These are phyloP conservation scores for Unio delphinus DNA, from an alignment of 2,888 invertebrate species.

Conservation along the genomic window DNA sequence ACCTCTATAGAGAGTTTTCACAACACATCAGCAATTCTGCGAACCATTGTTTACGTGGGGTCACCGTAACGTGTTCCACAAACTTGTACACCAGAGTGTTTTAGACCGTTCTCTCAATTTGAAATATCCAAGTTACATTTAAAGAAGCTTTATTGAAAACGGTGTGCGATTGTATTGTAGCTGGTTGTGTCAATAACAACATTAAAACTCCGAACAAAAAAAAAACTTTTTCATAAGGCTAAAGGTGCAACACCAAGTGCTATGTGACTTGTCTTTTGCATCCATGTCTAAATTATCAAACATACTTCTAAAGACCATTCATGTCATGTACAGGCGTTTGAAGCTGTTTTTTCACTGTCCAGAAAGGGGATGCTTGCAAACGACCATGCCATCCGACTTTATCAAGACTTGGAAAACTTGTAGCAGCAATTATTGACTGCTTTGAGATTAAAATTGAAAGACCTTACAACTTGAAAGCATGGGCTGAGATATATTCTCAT, in stretches of 20 bases:
- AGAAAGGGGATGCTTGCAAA: slow-evolving; percentile 5
- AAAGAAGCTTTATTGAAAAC: too few relatives aligned
- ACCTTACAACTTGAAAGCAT: slow-evolving; percentile 28
- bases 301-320: slow-evolving; percentile 9
- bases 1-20: too few relatives aligned
- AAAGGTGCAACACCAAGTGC: slow-evolving; percentile 5
- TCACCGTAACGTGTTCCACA: too few relatives aligned
- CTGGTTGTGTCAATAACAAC: too few relatives aligned
- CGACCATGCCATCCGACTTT: too few relatives aligned
- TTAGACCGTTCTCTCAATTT: too few relatives aligned
- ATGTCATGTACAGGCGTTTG: slow-evolving; percentile 16
- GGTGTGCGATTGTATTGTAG: too few relatives aligned
- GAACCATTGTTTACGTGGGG: too few relatives aligned
- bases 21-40: too few relatives aligned
- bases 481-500: slow-evolving; percentile 36
- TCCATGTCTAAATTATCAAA: slow-evolving; percentile 16
- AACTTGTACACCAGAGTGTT: too few relatives aligned
- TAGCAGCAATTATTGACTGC: slow-evolving; percentile 29
- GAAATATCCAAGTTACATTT: too few relatives aligned
- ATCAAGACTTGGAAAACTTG: slow-evolving; percentile 18
- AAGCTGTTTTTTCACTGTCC: slow-evolving; percentile 24
- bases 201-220: too few relatives aligned
- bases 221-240: not conserved
- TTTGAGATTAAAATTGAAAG: slow-evolving; percentile 30
- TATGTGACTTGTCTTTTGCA: slow-evolving; percentile 17